These are phyloP conservation scores for Orthosia incerta DNA, from an alignment of 2,888 invertebrate genomes.

Conservation along the genomic window DNA sequence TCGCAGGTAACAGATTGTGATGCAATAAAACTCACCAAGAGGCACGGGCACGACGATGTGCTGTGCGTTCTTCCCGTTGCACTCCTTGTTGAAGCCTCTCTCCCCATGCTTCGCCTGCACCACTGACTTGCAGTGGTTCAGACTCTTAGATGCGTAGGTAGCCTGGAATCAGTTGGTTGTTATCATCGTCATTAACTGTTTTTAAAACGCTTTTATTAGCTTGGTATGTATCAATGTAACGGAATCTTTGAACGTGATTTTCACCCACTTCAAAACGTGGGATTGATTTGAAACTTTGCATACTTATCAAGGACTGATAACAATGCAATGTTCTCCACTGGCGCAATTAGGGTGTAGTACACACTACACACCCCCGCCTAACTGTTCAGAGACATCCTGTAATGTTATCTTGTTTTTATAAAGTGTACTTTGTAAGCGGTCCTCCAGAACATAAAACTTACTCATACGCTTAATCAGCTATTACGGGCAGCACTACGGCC, in stretches of 20 bases:
- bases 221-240: no score
- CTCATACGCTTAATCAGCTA: neutral
- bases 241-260: no score
- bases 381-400: no score
- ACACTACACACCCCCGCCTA: no score
- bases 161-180: constrained; percentile 84
- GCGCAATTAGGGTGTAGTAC: no score
- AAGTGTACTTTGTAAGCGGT: neutral
- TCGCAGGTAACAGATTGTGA: no score
- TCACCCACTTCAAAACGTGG: no score
- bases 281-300: no score
- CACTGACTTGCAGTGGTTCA: constrained; percentile 92
- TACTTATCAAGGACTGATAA: no score
- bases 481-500: neutral
- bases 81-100: constrained; percentile 94
- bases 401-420: neutral
- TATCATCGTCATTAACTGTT: no score
- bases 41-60: constrained; percentile 95
- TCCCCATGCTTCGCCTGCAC: constrained; percentile 93
- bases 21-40: constrained; percentile 90
- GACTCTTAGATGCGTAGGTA: constrained; percentile 92
- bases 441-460: neutral
- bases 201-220: no score
- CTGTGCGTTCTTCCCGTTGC: constrained; percentile 95
- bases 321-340: no score